A percentile compares a stretch with the other conserved stretches of the same genome.
Evolutionary conservation across 2,113 vertebrate genomes (phyloP).

Genomic region (Capricornis sumatraensis): DNA sequence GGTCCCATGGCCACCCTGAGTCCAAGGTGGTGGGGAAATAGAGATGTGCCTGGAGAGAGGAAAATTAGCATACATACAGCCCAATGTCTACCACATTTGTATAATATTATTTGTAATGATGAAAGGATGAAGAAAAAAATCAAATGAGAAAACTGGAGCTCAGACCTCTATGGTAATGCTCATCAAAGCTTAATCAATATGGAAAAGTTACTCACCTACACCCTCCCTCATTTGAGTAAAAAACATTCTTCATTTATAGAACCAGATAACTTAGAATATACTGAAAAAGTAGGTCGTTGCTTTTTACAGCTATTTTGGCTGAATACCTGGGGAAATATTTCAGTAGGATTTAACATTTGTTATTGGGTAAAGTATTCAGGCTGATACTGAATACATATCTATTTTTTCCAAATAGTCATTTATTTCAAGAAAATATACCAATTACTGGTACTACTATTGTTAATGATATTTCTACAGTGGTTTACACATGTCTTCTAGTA

Average conservation of each 20-base stretch:
- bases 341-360: slow-evolving; percentile 36
- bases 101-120: neutral
- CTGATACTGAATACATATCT: neutral
- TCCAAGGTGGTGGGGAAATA: neutral
- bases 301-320: slow-evolving; percentile 33
- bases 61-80: neutral
- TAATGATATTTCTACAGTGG: neutral
- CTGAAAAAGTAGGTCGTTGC: slow-evolving; percentile 27
- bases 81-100: neutral
- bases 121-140: neutral
- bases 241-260: slow-evolving; percentile 24
- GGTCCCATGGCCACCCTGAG: neutral
- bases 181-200: neutral
- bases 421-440: slow-evolving; percentile 30
- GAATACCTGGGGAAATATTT: slow-evolving; percentile 47
- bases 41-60: neutral
- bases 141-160: neutral
- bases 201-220: neutral
- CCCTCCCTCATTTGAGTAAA: neutral
- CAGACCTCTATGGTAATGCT: neutral
- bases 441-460: slow-evolving; percentile 27
- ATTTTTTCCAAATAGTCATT: slow-evolving; percentile 3
- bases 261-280: neutral
- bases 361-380: neutral
- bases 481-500: neutral